Conservation (phyloP, 1,140 invertebrate species). For the Drosophila truncata region DNA sequence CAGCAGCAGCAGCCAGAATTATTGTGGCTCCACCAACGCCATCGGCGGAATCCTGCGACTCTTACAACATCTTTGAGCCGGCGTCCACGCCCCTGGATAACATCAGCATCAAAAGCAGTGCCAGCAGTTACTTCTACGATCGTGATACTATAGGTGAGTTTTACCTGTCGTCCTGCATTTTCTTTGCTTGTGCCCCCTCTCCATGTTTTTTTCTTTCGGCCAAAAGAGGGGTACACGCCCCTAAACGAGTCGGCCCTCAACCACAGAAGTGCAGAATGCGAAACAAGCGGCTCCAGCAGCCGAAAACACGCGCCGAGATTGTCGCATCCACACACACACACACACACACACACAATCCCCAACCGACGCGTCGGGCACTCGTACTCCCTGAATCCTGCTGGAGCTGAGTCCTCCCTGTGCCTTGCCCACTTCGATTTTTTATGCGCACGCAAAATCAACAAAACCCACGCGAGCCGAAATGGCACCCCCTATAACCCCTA, state of each 20-base stretch:
- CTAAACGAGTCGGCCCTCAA: constrained; percentile 73
- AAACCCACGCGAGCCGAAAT: constrained; percentile 63
- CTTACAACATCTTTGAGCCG: constrained; percentile 70
- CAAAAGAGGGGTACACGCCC: constrained; percentile 63
- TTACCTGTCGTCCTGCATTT: neutral
- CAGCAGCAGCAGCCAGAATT: neutral
- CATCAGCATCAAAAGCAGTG: constrained; percentile 77
- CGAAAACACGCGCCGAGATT: constrained; percentile 46
- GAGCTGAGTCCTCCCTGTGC: constrained; percentile 2
- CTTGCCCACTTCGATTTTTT: constrained; percentile 49
- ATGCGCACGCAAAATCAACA: constrained; percentile 68
- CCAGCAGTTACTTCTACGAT: constrained; percentile 69
- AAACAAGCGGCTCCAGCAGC: constrained; percentile 64
- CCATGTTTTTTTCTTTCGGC: neutral
- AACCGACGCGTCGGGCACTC: neutral
- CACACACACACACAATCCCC: constrained; percentile 22
- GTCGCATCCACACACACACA: constrained; percentile 34
- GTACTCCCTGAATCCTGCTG: constrained; percentile 1
- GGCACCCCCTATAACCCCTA: constrained; percentile 18
- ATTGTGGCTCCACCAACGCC: constrained; percentile 49
- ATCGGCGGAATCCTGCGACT: constrained; percentile 63
- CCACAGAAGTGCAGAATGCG: constrained; percentile 73
- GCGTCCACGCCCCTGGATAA: constrained; percentile 59
- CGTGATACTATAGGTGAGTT: constrained; percentile 68
- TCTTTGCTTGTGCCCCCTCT: neutral